These are phyloP conservation scores for Crotalus helleri DNA, from an alignment of 2,113 vertebrate species.

Conservation along the genomic window DNA sequence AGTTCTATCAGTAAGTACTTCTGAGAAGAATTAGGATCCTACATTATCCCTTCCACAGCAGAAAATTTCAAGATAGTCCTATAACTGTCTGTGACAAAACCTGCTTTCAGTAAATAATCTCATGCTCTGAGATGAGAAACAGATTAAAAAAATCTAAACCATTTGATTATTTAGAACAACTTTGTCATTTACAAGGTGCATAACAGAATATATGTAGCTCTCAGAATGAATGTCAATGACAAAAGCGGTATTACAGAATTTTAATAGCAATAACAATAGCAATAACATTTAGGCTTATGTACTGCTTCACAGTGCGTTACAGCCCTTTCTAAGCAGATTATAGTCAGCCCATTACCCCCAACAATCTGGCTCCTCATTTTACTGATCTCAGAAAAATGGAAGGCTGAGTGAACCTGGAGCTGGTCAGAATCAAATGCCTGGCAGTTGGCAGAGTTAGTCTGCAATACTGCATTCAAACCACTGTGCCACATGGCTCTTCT, in stretches of 20 bases:
- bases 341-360: background rate
- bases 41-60: too few species aligned
- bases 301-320: background rate
- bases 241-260: background rate
- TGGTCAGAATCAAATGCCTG: background rate
- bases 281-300: background rate
- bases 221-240: background rate
- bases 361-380: background rate
- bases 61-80: background rate
- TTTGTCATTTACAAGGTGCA: background rate
- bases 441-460: background rate
- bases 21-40: background rate
- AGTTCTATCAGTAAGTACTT: background rate
- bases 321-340: background rate
- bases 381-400: background rate
- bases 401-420: background rate
- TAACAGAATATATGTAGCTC: background rate
- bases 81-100: background rate
- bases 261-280: background rate
- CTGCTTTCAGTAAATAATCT: background rate
- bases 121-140: background rate
- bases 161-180: background rate
- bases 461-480: background rate
- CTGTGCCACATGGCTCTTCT: background rate
- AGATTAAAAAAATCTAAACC: background rate